Evolutionary conservation across 2,888 invertebrate species (phyloP), one percentile per base, ranked within the genome.

Genomic region (Beris morrisii): DNA sequence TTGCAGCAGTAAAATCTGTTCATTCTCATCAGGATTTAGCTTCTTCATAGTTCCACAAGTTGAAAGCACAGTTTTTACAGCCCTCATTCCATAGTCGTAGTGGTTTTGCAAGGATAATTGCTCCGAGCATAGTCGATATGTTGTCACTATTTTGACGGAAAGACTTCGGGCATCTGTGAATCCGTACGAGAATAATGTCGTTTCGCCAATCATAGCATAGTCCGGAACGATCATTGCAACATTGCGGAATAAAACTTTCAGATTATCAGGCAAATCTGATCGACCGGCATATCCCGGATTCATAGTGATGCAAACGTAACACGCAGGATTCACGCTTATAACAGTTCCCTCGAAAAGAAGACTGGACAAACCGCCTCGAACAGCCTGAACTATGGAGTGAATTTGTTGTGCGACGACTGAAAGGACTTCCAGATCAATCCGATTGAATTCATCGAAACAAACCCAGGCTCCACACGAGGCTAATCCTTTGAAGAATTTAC

Each of bases 171-270:
- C 89, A 66, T 84, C 83, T 13, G 84, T 81, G 76, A 88, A 90
- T 0, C 90, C 90, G 70, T 84, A 87, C 0, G 88, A 89, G 73
- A 88, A 89, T 0, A 90, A 81, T 0, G 86, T 86, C 69, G 89
- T 88, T 76, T 90, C 89, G 0, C 85, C 88, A 72, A 90, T 89
- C 85, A 89, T 85, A 4, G 86, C 86, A 72, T 88, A 89, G 74
- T 90, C 89, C 0, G 90, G 90, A 5, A 89, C 88, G 88, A 89
- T 89, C 89, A 90, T 89, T 4, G 89, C 89, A 22, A 90, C 88
- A 0, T 89, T 87, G 12, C 90, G 83, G 76, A 90, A 90, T 0
- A 90, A 78, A 0, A 88, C 85, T 72, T 86, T 90, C 4, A 90
- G 78, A 75, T 90, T 90, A 72, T 89, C 89, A 0, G 90, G 90